Base-by-base conservation (phyloP, 2,888 invertebrate species). In the Rhagonycha lutea region DNA sequence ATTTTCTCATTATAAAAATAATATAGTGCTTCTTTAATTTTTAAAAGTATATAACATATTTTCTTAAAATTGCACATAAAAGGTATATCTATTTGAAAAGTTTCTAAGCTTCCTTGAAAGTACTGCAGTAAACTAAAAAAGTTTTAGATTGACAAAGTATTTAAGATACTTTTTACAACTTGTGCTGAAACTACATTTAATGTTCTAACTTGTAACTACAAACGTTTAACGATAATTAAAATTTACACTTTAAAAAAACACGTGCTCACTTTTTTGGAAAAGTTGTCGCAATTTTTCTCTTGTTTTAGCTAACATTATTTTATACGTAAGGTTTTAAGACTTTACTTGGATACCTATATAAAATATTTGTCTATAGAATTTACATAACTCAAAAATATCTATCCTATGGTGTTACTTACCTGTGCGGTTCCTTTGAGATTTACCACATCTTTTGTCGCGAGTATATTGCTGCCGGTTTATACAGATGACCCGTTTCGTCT, bases 361-460 rank as follows among this genome's bases (percentile, higher is more conserved):
- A 32, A 32, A 32, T 11, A 7, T 47, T 47, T 47, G n/a, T 47
- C n/a, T 47, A 74, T 74, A 65, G 65, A 72, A 74, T 77, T 72
- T 77, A 74, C 75, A 77, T 77, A 77, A 77, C 70, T 23, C 73
- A 70, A 67, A 60, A 47, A 47, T 70, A 28, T 68, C 63, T 63
- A 69, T 75, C 72, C 75, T 63, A 70, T 77, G 74, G 75, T 78
- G 77, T 75, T 80, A 77, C 76, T 78, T 47, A 78, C 80, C 75
- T 77, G 74, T 70, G 72, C 79, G 78, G 80, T 71, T 75, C 77
- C 78, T 81, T 81, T 78, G 78, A 79, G 75, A 73, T 76, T 79
- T 72, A 78, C 76, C 74, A 73, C 63, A 70, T 26, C 72, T 72
- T 80, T 80, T 80, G 80, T 81, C 74, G 72, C 71, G 28, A 72